Base-by-base conservation (phyloP, 1,140 invertebrate genomes). In the Drosophila fuyamai region DNA sequence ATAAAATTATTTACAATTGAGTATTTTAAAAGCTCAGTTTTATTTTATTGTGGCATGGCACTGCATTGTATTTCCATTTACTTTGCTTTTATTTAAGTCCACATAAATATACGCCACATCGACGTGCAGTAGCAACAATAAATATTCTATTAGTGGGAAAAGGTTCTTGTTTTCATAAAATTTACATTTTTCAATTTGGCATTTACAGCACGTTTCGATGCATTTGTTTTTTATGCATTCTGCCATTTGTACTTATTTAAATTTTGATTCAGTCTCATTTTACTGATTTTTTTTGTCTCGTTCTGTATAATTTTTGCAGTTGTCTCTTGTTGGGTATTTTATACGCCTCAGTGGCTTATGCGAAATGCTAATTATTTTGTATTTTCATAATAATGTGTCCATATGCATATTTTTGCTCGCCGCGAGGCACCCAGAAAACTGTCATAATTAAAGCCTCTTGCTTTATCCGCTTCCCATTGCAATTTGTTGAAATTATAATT, bases 341-440 rank as follows among this genome's bases (percentile, higher is more conserved):
- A 68, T 72, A 59, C 51, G 82, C 70, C 55, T 55, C 63, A 72
- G 60, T 85, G 77, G 82, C 62, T 86, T 72, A 57, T 60, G 76
- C 82, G 75, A 81, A 86, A 86, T 86, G 82, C 78, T 86, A 86
- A 86, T 86, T 86, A 86, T 79, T 86, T 79, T 76, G 53, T 81
- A 76, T 81, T 76, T 86, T 81, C 82, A 79, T 86, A 70, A 76
- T 76, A 78, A 79, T 86, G 75, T 81, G 75, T 75, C 81, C 86
- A 86, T 79, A 86, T 81, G 75, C 60, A 65, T 59, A 59, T 66
- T 53, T 76, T 44, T 40, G 29, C 14, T 18, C 40, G 27, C 47
- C 12, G 32, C 44, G 16, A n/a, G 7, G 36, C 29, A 14, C 41
- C 8, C 43, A 9, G 16, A 60, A 43, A 54, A 35, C 13, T 54